phyloP scores from a whole-genome alignment of 2,888 invertebrate species.

The Tenodera sinensis region DNA sequence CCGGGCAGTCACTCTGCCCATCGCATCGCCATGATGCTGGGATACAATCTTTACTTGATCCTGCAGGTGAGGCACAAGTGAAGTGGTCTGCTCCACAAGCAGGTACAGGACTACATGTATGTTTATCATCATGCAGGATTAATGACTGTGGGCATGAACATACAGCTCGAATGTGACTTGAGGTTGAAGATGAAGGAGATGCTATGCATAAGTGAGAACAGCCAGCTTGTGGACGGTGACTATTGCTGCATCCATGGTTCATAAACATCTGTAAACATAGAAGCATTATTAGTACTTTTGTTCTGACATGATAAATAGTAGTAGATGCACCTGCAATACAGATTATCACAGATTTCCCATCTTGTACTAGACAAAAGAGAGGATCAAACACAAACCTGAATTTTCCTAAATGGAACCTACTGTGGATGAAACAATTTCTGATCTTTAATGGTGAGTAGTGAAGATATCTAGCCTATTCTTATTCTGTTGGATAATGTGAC shows the following conservation, averaged over 20 bases:
- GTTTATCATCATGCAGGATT: constrained; percentile 44
- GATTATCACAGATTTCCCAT: too few species aligned
- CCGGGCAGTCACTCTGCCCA: constrained; percentile 76
- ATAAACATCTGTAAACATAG: constrained; percentile 42
- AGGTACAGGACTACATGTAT: constrained; percentile 63
- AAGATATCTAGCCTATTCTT: too few species aligned
- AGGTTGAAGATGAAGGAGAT: constrained; percentile 45
- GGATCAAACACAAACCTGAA: too few species aligned
- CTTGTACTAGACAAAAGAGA: too few species aligned
- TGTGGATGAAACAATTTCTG: too few species aligned
- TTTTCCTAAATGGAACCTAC: too few species aligned
- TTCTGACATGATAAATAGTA: not conserved
- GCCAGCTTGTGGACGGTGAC: constrained; percentile 51
- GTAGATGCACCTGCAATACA: too few species aligned
- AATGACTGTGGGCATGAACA: constrained; percentile 79
- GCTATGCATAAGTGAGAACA: constrained; percentile 71
- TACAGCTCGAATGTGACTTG: constrained; percentile 48
- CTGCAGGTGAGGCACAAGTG: constrained; percentile 57
- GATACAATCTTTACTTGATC: constrained; percentile 61
- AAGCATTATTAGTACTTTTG: not conserved
- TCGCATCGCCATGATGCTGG: constrained; percentile 73
- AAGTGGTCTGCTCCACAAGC: constrained; percentile 71
- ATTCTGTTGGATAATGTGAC: too few species aligned
- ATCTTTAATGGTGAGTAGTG: too few species aligned
- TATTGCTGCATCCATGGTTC: constrained; percentile 59